Evolutionary conservation across 2,797 vertebrate species (phyloP).

Genomic region (Lacerta agilis): DNA sequence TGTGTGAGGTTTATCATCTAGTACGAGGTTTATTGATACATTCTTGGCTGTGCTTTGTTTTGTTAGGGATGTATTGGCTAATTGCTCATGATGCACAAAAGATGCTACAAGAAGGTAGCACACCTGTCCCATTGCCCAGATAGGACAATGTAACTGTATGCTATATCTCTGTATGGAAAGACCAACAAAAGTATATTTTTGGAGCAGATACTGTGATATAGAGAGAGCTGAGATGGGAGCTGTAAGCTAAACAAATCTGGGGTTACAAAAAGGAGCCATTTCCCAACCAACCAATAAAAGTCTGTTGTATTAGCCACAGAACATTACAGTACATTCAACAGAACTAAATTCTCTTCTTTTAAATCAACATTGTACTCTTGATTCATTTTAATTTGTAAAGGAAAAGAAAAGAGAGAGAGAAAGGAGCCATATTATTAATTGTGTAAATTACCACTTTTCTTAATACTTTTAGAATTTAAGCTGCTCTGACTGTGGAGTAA

Average conservation of each 20-base stretch:
- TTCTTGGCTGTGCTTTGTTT: background rate
- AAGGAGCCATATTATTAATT: background rate
- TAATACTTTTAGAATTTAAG: background rate
- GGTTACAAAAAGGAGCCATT: background rate
- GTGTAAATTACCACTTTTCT: background rate
- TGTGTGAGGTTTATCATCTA: background rate
- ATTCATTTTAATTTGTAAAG: background rate
- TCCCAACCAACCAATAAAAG: background rate
- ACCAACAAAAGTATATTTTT: too few species aligned
- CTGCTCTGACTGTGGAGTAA: conserved; percentile 35
- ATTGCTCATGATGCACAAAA: background rate
- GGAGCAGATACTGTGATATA: too few species aligned
- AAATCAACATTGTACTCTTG: background rate
- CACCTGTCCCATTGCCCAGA: too few species aligned
- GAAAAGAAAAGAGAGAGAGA: background rate
- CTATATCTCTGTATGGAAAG: too few species aligned
- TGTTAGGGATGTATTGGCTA: background rate
- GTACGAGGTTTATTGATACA: background rate
- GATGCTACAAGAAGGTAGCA: too few species aligned
- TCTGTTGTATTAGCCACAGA: background rate
- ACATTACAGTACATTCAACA: background rate
- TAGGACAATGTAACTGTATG: too few species aligned
- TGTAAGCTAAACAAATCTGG: too few species aligned
- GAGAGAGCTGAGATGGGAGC: too few species aligned
- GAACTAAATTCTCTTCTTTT: background rate